Percentiles rank a stretch among this genome's conserved stretches.
Conservation (phyloP, 2,113 vertebrate genomes). For the Zosterops borbonicus region DNA sequence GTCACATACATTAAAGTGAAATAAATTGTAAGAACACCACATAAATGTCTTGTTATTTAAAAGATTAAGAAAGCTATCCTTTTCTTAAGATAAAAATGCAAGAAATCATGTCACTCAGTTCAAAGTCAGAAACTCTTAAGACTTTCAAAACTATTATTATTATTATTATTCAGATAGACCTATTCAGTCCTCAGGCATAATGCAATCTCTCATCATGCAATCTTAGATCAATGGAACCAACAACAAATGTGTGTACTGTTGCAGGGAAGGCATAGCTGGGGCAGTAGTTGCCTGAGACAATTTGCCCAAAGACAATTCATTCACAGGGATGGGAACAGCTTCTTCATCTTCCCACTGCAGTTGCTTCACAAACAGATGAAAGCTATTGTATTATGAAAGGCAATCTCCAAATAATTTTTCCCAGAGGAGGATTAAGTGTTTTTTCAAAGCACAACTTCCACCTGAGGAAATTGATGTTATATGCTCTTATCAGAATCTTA, state of each 20-base stretch:
- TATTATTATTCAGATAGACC: not conserved
- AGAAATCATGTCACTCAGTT: not conserved
- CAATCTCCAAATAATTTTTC: slow-evolving; percentile 31
- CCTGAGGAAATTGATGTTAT: slow-evolving; percentile 40
- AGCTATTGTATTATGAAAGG: not conserved
- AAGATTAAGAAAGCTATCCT: not conserved
- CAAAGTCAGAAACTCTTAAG: not conserved
- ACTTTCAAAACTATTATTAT: not conserved
- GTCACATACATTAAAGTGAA: not conserved
- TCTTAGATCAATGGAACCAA: not conserved
- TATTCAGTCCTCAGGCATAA: not conserved
- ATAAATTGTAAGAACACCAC: not conserved
- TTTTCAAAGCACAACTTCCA: not conserved
- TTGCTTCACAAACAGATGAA: not conserved
- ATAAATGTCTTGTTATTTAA: not conserved
- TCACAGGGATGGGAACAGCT: not conserved
- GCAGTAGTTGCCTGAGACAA: not conserved
- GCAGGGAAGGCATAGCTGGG: not conserved
- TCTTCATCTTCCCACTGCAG: not conserved
- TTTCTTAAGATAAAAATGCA: not conserved
- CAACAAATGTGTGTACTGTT: not conserved
- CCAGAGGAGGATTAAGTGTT: slow-evolving; percentile 44
- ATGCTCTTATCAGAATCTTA: not conserved
- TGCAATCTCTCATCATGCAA: not conserved
- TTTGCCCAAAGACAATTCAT: not conserved